Evolutionary conservation across 2,113 vertebrate species (phyloP).

Genomic region (Romanogobio albipinnatus): DNA sequence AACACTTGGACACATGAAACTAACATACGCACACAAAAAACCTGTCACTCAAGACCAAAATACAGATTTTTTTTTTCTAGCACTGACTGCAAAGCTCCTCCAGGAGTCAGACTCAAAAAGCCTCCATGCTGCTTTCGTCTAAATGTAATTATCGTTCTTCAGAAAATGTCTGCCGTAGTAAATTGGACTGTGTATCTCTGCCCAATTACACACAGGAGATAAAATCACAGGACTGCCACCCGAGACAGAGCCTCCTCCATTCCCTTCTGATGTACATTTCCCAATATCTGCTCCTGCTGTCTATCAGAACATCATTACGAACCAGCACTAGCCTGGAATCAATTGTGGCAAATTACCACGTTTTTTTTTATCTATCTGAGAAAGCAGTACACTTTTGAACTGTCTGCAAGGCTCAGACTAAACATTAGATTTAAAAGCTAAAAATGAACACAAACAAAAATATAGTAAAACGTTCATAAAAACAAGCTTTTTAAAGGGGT

Average conservation of each 20-base stretch:
- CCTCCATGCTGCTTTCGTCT: conserved; percentile 46
- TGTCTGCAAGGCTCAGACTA: background rate
- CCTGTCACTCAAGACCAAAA: background rate
- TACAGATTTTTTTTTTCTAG: background rate
- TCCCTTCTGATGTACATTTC: conserved; percentile 62
- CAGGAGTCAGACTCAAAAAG: conserved; percentile 56
- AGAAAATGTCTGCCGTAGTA: conserved; percentile 53
- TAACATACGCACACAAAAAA: conserved; percentile 35
- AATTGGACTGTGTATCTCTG: conserved; percentile 62
- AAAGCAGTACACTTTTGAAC: background rate
- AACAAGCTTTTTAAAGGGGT: background rate
- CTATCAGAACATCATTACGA: conserved; percentile 38
- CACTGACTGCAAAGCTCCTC: conserved; percentile 29
- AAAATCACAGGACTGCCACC: conserved; percentile 66
- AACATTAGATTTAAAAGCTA: background rate
- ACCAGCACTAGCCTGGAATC: conserved; percentile 45
- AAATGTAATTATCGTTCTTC: conserved; percentile 64
- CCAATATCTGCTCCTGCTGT: conserved; percentile 42
- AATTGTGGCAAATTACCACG: conserved; percentile 51
- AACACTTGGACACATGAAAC: background rate
- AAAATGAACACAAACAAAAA: background rate
- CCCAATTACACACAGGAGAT: conserved; percentile 71
- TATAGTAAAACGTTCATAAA: background rate
- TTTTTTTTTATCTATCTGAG: conserved; percentile 24
- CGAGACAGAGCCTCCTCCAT: conserved; percentile 58